phyloP scores from a whole-genome alignment of 1,140 invertebrate genomes.

The Cydia strobilella region DNA sequence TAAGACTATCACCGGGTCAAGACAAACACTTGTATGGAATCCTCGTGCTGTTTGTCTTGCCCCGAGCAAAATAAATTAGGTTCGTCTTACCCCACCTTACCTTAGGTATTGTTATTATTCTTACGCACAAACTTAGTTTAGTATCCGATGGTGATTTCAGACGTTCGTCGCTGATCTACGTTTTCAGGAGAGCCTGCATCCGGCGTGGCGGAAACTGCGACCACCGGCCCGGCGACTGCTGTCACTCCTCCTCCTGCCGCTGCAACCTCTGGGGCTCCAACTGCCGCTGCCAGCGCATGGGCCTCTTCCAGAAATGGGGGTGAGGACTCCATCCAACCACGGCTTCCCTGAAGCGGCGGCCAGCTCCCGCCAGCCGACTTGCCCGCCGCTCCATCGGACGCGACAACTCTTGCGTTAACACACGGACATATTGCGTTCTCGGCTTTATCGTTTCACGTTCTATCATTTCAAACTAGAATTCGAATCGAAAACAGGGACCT shows the following conservation, averaged over 20 bases:
- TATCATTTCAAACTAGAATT: conserved; percentile 50
- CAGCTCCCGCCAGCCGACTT: conserved; percentile 56
- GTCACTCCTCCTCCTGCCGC: conserved; percentile 91
- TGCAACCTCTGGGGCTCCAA: conserved; percentile 96
- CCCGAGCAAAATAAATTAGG: no score
- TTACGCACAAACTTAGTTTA: conserved; percentile 56
- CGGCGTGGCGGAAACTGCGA: conserved; percentile 90
- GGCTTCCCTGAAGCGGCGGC: conserved; percentile 56
- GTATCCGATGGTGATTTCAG: conserved; percentile 82
- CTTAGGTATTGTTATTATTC: conserved; percentile 3
- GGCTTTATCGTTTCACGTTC: conserved; percentile 41
- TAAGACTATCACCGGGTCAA: no score
- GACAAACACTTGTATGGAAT: no score
- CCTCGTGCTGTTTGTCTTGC: no score
- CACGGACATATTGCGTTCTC: conserved; percentile 69
- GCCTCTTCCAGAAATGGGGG: conserved; percentile 95
- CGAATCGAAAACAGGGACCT: conserved; percentile 70
- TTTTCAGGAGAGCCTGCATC: conserved; percentile 92
- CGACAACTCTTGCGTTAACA: conserved; percentile 61
- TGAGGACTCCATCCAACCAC: conserved; percentile 62
- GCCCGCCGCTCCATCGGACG: conserved; percentile 60
- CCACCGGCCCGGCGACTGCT: conserved; percentile 91
- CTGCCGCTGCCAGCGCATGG: conserved; percentile 93
- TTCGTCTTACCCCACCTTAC: no score
- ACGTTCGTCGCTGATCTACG: conserved; percentile 92